Percentiles rank a stretch among this genome's conserved stretches.
These are phyloP conservation scores for Aleiodes leptofemur DNA, from an alignment of 2,888 invertebrate genomes.

Conservation along the genomic window DNA sequence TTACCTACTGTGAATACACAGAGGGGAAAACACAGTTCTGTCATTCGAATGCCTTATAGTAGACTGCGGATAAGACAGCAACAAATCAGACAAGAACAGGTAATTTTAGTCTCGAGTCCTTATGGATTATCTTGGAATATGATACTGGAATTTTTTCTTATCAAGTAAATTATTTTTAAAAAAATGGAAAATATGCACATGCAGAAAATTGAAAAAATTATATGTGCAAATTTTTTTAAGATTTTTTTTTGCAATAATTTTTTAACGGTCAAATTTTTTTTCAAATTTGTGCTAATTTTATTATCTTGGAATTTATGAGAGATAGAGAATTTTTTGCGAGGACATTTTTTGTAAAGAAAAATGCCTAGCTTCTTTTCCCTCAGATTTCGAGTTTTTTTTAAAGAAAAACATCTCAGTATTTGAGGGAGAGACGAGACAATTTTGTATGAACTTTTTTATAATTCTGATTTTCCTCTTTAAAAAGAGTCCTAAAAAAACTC, in stretches of 20 bases:
- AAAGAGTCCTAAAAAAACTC: neutral
- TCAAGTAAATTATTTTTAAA: neutral
- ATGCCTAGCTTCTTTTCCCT: too few species aligned
- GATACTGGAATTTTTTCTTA: neutral
- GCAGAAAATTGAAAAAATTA: too few species aligned
- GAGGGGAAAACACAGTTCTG: constrained; percentile 50
- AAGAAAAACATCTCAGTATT: too few species aligned
- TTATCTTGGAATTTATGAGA: too few species aligned
- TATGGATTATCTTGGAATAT: neutral
- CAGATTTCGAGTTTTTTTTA: too few species aligned
- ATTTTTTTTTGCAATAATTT: neutral
- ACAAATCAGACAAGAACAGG: constrained; percentile 53
- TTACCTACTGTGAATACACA: constrained; percentile 67
- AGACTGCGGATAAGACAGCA: constrained; percentile 52
- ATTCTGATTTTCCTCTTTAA: neutral
- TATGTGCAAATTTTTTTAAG: neutral
- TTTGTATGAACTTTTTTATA: too few species aligned
- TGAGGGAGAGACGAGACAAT: too few species aligned
- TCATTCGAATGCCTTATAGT: constrained; percentile 45
- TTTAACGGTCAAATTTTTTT: too few species aligned
- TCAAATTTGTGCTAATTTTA: too few species aligned
- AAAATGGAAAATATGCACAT: too few species aligned
- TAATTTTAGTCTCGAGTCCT: constrained; percentile 9
- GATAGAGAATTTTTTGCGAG: too few species aligned
- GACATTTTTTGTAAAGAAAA: too few species aligned